Conservation (phyloP, 2,797 vertebrate genomes). For the Lagocephalus sceleratus region DNA sequence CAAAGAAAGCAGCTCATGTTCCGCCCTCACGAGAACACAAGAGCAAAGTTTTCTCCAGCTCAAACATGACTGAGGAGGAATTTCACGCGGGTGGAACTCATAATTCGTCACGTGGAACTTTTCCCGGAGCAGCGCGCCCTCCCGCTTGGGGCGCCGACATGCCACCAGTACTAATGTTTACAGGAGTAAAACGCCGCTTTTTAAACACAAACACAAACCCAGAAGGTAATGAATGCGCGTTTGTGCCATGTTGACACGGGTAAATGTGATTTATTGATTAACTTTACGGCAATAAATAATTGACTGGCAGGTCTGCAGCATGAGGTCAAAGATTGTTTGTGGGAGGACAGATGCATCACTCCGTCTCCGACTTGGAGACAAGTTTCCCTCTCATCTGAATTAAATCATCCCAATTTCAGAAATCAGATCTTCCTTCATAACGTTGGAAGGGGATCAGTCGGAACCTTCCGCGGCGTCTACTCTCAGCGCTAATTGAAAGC, state of each 20-base stretch:
- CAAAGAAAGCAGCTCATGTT: slow-evolving; percentile 33
- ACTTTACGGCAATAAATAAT: too few species aligned
- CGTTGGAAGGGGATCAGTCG: too few species aligned
- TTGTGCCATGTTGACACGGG: too few species aligned
- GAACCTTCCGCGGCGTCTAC: too few species aligned
- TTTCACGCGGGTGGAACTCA: background rate
- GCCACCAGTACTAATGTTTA: too few species aligned
- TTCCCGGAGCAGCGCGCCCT: background rate
- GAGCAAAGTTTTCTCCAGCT: background rate
- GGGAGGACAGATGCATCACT: background rate
- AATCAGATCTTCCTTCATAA: background rate
- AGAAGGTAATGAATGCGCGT: too few species aligned
- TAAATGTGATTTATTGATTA: too few species aligned
- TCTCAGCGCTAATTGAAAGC: too few species aligned
- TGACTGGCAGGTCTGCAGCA: too few species aligned
- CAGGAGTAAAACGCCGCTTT: too few species aligned
- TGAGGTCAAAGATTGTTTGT: background rate
- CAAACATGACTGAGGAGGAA: background rate
- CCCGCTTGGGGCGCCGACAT: too few species aligned
- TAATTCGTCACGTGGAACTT: background rate
- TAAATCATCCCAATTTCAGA: background rate
- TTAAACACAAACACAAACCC: too few species aligned
- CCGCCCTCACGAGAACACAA: slow-evolving; percentile 6
- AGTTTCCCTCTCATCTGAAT: background rate
- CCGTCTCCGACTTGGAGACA: background rate